Evolutionary conservation across 2,888 invertebrate genomes (phyloP).

Genomic region (Ametastegia equiseti): DNA sequence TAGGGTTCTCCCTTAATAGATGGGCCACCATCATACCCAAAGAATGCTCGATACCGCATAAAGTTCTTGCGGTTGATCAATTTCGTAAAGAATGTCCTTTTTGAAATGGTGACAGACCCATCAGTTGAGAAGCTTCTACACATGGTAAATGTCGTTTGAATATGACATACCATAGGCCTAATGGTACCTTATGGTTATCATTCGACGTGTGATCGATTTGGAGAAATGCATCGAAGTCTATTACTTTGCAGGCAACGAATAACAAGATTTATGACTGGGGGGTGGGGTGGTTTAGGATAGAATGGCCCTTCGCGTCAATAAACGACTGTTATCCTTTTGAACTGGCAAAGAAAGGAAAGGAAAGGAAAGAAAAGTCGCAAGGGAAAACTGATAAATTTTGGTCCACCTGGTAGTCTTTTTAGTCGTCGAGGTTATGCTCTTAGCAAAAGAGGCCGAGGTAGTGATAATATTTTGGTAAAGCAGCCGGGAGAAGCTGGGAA

Average conservation of each 20-base stretch:
- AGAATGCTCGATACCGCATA: no score
- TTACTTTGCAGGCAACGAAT: constrained; percentile 10
- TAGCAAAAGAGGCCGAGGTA: neutral
- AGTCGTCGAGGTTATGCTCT: neutral
- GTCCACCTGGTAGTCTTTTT: neutral
- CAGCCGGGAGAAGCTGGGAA: neutral
- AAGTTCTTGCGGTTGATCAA: no score
- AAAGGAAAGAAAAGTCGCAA: neutral
- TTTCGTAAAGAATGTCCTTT: no score
- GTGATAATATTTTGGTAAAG: neutral
- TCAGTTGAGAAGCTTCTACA: neutral
- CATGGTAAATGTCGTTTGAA: neutral
- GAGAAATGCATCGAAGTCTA: constrained; percentile 7
- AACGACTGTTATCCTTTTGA: constrained; percentile 13
- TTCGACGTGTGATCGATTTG: constrained; percentile 16
- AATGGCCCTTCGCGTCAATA: neutral
- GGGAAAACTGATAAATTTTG: constrained; percentile 29
- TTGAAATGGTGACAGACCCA: no score
- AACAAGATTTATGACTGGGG: constrained; percentile 16
- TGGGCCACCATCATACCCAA: no score
- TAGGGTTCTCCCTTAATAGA: no score
- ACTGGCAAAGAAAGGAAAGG: neutral
- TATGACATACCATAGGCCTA: neutral
- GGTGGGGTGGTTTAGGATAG: neutral
- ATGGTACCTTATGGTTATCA: constrained; percentile 17